A percentile compares a stretch with the other conserved stretches of the same genome.
Evolutionary conservation across 2,113 vertebrate species (phyloP).

Genomic region (Peromyscus maniculatus): DNA sequence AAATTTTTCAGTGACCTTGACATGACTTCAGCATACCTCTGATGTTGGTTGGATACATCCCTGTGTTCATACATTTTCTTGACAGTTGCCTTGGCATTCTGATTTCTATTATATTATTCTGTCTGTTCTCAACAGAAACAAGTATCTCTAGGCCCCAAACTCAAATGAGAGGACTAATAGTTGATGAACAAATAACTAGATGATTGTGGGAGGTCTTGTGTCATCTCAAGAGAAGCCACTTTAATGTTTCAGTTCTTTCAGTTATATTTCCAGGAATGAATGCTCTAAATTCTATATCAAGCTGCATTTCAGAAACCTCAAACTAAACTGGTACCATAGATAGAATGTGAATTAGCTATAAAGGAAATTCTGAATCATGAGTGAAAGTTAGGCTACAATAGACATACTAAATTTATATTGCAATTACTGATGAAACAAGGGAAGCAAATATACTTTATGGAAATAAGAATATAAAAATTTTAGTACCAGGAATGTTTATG

Average conservation of each 20-base stretch:
- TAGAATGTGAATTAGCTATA: not conserved
- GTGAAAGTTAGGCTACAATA: not conserved
- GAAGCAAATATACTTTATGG: not conserved
- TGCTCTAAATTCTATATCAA: not conserved
- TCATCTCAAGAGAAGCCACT: not conserved
- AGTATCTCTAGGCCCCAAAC: not conserved
- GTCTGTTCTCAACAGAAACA: not conserved
- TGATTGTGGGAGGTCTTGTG: not conserved
- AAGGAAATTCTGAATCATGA: not conserved
- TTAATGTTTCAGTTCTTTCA: not conserved
- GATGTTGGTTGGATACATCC: too few relatives aligned
- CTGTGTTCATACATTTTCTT: too few relatives aligned
- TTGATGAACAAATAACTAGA: not conserved
- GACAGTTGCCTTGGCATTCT: not conserved
- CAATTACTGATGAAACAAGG: not conserved
- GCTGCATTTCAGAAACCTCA: not conserved
- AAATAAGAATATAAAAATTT: not conserved
- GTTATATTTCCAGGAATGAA: not conserved
- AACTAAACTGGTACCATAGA: not conserved
- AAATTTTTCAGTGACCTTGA: not conserved
- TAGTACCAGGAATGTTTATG: too few relatives aligned
- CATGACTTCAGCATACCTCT: not conserved
- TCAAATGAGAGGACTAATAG: not conserved
- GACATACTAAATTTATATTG: not conserved
- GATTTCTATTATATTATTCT: not conserved